phyloP scores from a whole-genome alignment of 2,113 vertebrate species.

The Hippoglossus stenolepis region DNA sequence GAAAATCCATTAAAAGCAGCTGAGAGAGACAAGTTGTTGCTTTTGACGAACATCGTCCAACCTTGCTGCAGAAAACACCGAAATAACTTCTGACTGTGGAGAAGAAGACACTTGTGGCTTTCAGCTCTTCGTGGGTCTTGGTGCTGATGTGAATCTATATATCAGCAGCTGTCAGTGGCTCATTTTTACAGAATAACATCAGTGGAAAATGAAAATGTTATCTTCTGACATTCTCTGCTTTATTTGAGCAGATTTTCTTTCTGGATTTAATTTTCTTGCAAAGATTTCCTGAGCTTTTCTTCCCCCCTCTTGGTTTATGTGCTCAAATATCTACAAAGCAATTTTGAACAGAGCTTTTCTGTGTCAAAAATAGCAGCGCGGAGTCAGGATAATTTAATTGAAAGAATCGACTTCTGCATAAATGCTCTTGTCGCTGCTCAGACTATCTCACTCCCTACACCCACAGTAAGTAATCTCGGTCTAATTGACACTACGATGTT shows the following conservation, averaged over 20 bases:
- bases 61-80: conserved; percentile 22
- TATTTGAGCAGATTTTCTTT: not conserved
- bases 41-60: conserved; percentile 42
- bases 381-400: conserved; percentile 6
- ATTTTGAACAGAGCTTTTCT: not conserved
- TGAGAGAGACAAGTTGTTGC: conserved; percentile 48
- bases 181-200: not conserved
- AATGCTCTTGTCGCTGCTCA: not conserved
- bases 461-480: conserved; percentile 7
- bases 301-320: not conserved
- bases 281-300: not conserved
- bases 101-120: not conserved
- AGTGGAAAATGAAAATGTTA: conserved; percentile 2
- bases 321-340: not conserved
- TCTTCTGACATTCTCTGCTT: not conserved
- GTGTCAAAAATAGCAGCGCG: conserved; percentile 2
- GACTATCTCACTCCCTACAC: not conserved
- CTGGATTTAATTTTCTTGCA: conserved; percentile 2
- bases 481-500: conserved; percentile 23
- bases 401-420: conserved; percentile 26
- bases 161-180: conserved; percentile 18
- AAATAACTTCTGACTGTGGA: conserved; percentile 31
- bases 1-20: conserved; percentile 53
- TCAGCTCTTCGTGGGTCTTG: conserved; percentile 5
- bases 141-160: conserved; percentile 19